Evolutionary conservation across 2,113 vertebrate genomes (phyloP).

Genomic region (Leucopternis melanops): DNA sequence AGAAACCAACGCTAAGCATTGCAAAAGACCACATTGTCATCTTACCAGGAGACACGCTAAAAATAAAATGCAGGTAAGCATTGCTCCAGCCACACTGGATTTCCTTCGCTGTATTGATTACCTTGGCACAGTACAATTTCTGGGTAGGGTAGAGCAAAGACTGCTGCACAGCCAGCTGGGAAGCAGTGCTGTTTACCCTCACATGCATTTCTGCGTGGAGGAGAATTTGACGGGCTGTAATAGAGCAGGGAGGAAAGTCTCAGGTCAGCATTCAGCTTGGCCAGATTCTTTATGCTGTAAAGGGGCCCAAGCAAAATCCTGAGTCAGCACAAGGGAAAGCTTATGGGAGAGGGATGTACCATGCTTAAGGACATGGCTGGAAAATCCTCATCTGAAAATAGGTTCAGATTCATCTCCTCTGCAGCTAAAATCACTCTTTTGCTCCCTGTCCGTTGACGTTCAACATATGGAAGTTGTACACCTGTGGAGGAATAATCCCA

Average conservation of each 20-base stretch:
- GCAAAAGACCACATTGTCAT: constrained; percentile 29
- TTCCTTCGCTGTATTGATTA: neutral
- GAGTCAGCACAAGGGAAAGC: neutral
- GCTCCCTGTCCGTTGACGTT: neutral
- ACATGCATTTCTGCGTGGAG: neutral
- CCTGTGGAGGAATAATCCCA: neutral
- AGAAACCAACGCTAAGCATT: constrained; percentile 53
- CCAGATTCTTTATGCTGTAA: neutral
- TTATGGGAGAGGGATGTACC: neutral
- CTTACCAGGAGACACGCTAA: constrained; percentile 35
- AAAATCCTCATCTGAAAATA: neutral
- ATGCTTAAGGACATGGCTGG: neutral
- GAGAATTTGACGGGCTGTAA: neutral
- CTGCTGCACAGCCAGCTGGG: neutral
- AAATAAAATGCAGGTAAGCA: constrained; percentile 70
- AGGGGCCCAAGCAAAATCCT: neutral
- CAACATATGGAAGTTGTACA: neutral
- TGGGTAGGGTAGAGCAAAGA: neutral
- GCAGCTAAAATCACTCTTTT: neutral
- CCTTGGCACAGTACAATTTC: neutral
- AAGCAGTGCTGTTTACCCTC: neutral
- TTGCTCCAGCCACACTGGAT: neutral
- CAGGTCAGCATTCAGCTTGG: neutral
- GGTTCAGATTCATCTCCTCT: neutral
- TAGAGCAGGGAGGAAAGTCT: neutral